These are phyloP conservation scores for Bruchidius siliquastri DNA, from an alignment of 2,888 invertebrate genomes.

Conservation along the genomic window DNA sequence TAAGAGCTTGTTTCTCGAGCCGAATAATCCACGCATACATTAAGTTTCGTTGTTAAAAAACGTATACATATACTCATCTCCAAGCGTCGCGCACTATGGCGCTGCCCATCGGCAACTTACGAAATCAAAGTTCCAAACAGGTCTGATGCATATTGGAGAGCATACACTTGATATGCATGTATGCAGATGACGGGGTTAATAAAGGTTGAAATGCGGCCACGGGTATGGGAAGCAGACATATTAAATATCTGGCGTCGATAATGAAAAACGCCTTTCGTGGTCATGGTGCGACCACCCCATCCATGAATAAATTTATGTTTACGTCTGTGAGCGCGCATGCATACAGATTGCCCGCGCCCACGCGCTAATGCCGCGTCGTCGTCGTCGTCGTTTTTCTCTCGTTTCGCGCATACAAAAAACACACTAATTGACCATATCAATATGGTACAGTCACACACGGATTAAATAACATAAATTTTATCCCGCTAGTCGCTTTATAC, in stretches of 20 bases:
- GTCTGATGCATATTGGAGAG: no score
- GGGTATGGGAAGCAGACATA: background rate
- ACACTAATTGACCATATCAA: background rate
- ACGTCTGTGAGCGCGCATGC: background rate
- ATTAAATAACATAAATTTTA: no score
- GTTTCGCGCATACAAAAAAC: background rate
- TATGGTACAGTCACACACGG: background rate
- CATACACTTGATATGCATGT: no score
- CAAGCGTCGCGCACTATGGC: no score
- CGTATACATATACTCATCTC: no score
- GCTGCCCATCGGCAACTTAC: no score
- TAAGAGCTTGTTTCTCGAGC: no score
- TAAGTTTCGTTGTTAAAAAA: no score
- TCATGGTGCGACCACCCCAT: background rate
- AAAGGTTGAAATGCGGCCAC: background rate
- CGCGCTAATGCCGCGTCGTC: background rate
- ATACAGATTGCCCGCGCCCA: background rate
- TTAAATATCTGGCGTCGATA: background rate
- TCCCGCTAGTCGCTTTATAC: no score
- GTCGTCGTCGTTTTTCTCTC: background rate
- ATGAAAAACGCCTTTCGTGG: background rate
- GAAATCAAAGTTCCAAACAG: no score
- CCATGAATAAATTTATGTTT: background rate
- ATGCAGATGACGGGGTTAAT: background rate
- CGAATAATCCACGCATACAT: no score